Conservation (phyloP, 37 sponge, comb jelly and placozoan genomes). For the Lycopodina hypogea region DNA sequence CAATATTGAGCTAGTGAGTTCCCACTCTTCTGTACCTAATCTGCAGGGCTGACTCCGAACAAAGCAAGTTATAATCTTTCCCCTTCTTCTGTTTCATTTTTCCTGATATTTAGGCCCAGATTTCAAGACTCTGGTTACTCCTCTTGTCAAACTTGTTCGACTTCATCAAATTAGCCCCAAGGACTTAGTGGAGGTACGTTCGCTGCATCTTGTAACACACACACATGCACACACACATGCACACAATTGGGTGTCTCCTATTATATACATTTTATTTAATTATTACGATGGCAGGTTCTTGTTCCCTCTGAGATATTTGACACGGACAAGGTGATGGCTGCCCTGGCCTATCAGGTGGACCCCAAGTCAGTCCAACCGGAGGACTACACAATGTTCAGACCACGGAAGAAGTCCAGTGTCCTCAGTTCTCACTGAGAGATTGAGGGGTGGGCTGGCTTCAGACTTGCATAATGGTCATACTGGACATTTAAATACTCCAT, state of each 20-base stretch:
- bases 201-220: not conserved
- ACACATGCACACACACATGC: too few relatives aligned
- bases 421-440: conserved; percentile 51
- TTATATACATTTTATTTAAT: not conserved
- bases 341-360: conserved; percentile 95
- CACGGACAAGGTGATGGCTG: conserved; percentile 85
- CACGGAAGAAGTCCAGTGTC: conserved; percentile 54
- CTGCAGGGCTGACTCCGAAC: too few relatives aligned
- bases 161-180: conserved; percentile 58
- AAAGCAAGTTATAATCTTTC: too few relatives aligned
- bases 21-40: not conserved
- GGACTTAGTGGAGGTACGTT: conserved; percentile 79
- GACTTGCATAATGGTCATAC: not conserved
- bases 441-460: not conserved
- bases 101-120: conserved; percentile 43
- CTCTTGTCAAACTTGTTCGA: conserved; percentile 65
- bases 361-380: conserved; percentile 76
- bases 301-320: conserved; percentile 82
- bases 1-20: not conserved
- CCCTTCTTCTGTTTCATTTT: not conserved
- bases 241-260: not conserved
- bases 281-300: conserved; percentile 48
- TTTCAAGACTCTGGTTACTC: conserved; percentile 58
- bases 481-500: not conserved
- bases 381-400: conserved; percentile 57